These are phyloP conservation scores for Acanthoscelides obtectus DNA, from an alignment of 2,888 invertebrate genomes.

Conservation along the genomic window DNA sequence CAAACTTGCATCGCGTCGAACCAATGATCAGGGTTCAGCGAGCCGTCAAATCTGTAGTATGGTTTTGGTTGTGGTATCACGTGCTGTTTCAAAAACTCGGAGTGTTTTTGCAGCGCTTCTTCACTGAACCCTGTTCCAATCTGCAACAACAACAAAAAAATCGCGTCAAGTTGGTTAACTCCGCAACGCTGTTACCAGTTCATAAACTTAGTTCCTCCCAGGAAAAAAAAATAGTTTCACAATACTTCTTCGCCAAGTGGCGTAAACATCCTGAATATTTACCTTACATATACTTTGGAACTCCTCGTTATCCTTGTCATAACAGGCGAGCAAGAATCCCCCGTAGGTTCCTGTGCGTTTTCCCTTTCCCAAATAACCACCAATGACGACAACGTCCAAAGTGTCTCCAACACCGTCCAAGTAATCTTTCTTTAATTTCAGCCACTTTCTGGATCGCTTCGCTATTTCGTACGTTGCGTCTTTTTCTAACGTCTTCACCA, in stretches of 20 bases:
- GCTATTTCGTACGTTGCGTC: conserved; percentile 97
- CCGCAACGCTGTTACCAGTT: too few species aligned
- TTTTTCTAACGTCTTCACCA: conserved; percentile 91
- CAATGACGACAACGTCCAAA: conserved; percentile 91
- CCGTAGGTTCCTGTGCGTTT: conserved; percentile 91
- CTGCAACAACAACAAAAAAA: conserved; percentile 48
- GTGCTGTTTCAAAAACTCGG: conserved; percentile 69
- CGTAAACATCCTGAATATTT: conserved; percentile 17
- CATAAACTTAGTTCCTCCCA: too few species aligned
- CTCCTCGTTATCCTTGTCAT: conserved; percentile 83
- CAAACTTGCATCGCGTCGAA: conserved; percentile 74
- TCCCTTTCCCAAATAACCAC: conserved; percentile 90
- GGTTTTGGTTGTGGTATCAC: conserved; percentile 70
- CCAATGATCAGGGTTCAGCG: conserved; percentile 83
- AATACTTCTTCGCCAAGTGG: too few species aligned
- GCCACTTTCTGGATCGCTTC: conserved; percentile 88
- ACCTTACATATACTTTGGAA: conserved; percentile 92
- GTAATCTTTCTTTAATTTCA: conserved; percentile 97
- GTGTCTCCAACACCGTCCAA: conserved; percentile 95
- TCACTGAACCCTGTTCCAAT: conserved; percentile 94
- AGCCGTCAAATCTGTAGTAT: conserved; percentile 73
- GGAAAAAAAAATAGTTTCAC: too few species aligned
- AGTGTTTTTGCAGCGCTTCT: conserved; percentile 75
- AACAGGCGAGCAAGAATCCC: conserved; percentile 92
- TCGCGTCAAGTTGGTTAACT: too few species aligned